A percentile compares a stretch with the other conserved stretches of the same genome.
Conservation (phyloP, 2,888 invertebrate genomes). For the Apocheima hispidaria region DNA sequence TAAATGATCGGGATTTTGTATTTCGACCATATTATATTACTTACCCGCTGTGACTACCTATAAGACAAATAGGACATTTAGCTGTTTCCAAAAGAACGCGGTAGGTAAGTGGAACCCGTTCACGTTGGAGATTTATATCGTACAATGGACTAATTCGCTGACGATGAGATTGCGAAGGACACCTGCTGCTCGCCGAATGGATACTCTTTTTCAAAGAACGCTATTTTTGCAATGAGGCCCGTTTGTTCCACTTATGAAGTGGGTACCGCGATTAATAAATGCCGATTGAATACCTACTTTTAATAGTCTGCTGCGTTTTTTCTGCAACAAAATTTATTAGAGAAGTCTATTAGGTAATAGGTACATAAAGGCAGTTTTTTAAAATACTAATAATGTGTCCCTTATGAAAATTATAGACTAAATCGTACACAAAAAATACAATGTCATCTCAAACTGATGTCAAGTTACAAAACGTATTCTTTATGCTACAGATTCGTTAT, state of each 20-base stretch:
- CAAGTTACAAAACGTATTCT: background rate
- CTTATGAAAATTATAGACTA: too few species aligned
- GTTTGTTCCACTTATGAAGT: background rate
- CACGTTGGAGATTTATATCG: conserved; percentile 71
- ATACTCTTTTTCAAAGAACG: conserved; percentile 57
- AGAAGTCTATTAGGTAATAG: too few species aligned
- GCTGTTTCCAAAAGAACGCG: conserved; percentile 56
- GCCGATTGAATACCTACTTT: too few species aligned
- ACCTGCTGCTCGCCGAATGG: conserved; percentile 77
- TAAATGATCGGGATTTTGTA: too few species aligned
- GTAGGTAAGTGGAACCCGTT: conserved; percentile 63
- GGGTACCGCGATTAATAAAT: too few species aligned
- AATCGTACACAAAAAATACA: too few species aligned
- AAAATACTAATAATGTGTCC: too few species aligned
- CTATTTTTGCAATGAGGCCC: conserved; percentile 30
- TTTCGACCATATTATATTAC: too few species aligned
- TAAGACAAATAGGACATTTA: conserved; percentile 35
- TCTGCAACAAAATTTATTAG: too few species aligned
- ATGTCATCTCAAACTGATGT: background rate
- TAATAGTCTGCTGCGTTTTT: too few species aligned
- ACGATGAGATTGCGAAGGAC: conserved; percentile 76
- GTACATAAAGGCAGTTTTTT: too few species aligned
- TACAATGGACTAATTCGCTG: conserved; percentile 77
- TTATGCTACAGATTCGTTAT: background rate
- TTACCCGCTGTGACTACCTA: too few species aligned